Evolutionary conservation across 92 coral and sea anemone genomes (phyloP).

Genomic region (Diadumene lineata): DNA sequence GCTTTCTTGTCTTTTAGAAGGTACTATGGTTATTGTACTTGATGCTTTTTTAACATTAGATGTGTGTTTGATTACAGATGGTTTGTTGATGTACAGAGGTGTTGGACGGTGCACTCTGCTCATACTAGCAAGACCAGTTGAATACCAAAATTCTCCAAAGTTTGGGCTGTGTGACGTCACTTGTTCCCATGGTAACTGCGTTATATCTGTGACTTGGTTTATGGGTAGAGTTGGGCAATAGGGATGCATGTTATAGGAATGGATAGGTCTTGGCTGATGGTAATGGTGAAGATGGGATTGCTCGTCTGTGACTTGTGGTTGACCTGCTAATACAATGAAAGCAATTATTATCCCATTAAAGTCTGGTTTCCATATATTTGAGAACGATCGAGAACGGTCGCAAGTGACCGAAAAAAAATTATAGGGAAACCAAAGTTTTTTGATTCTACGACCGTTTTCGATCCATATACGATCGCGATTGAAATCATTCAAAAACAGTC

Average conservation of each 20-base stretch:
- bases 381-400: too few relatives aligned
- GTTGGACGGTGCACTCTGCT: constrained; percentile 12
- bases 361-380: too few relatives aligned
- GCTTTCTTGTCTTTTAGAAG: neutral
- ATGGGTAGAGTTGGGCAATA: neutral
- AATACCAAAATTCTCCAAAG: neutral
- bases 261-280: neutral
- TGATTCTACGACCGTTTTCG: too few relatives aligned
- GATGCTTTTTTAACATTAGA: neutral
- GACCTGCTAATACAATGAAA: neutral
- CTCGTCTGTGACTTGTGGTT: neutral
- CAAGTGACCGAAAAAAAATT: too few relatives aligned
- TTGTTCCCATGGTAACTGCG: constrained; percentile 21
- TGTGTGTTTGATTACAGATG: neutral
- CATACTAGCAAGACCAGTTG: neutral
- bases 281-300: neutral
- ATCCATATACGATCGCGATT: too few relatives aligned
- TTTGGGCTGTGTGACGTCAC: constrained; percentile 10
- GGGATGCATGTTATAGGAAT: neutral
- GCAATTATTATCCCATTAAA: neutral
- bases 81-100: constrained; percentile 10
- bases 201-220: constrained; percentile 5
- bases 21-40: neutral
- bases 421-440: too few relatives aligned
- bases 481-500: too few relatives aligned